Evolutionary conservation across 2,797 vertebrate genomes (phyloP).

Genomic region (Eupleurogrammus muticus): DNA sequence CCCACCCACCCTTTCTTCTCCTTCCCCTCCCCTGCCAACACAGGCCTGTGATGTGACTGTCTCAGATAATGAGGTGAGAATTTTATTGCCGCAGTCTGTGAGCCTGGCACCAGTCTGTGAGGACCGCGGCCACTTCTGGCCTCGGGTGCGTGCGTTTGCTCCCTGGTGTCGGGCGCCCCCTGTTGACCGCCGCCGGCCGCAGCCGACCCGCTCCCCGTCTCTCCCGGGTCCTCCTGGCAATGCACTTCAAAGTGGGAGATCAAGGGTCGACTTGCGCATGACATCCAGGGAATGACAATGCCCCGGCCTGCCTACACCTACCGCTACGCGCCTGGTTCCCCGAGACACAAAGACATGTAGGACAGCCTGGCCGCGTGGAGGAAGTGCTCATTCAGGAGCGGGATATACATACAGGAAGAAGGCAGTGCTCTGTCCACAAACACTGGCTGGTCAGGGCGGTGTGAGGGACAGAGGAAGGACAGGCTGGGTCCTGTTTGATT

Average conservation of each 20-base stretch:
- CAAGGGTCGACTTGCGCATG: slow-evolving; percentile 85
- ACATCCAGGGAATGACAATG: slow-evolving; percentile 85
- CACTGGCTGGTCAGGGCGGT: slow-evolving; percentile 40
- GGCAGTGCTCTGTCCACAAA: slow-evolving; percentile 76
- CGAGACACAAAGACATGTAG: slow-evolving; percentile 75
- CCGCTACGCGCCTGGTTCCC: slow-evolving; percentile 64
- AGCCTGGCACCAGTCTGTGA: slow-evolving; percentile 79
- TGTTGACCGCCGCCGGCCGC: slow-evolving; percentile 67
- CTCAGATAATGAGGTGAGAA: slow-evolving; percentile 88
- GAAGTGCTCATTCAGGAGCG: slow-evolving; percentile 66
- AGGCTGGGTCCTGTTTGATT: slow-evolving; percentile 64
- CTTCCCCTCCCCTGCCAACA: slow-evolving; percentile 74
- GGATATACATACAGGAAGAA: slow-evolving; percentile 79
- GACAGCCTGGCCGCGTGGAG: slow-evolving; percentile 65
- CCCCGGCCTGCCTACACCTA: slow-evolving; percentile 75
- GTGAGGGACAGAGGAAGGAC: slow-evolving; percentile 59
- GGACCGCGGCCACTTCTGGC: slow-evolving; percentile 28
- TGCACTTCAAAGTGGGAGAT: slow-evolving; percentile 87
- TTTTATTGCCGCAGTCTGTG: slow-evolving; percentile 82
- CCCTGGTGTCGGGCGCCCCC: slow-evolving; percentile 80
- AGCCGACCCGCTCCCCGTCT: background rate
- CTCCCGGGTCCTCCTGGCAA: slow-evolving; percentile 52
- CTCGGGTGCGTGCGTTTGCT: background rate
- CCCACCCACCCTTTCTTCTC: slow-evolving; percentile 64
- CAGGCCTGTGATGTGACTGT: slow-evolving; percentile 84